phyloP scores from a whole-genome alignment of 35 echinoderm and acorn worm species.

The Eucidaris tribuloides region DNA sequence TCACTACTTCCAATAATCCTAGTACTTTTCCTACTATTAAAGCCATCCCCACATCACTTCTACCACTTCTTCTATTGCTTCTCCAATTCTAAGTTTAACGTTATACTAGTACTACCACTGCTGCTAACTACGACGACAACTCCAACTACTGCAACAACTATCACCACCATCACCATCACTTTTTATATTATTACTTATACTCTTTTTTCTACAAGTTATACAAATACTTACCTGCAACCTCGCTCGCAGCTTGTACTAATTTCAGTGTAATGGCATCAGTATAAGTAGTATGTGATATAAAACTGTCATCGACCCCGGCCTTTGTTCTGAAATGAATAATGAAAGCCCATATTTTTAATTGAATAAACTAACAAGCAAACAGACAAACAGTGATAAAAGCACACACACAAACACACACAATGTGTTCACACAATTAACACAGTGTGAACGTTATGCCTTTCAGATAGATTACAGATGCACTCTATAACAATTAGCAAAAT shows the following conservation, averaged over 20 bases:
- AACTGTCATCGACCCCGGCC: constrained; percentile 80
- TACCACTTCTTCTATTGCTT: not conserved
- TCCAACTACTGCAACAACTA: not conserved
- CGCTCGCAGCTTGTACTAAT: constrained; percentile 73
- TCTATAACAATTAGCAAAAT: no score
- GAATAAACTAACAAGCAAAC: no score
- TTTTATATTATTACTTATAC: not conserved
- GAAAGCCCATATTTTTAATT: no score
- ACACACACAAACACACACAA: no score
- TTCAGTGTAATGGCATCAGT: constrained; percentile 67
- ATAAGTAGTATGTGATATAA: constrained; percentile 78
- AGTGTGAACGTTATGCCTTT: no score
- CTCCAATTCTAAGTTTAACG: not conserved
- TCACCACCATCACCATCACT: not conserved
- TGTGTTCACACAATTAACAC: no score
- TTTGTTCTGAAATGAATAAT: constrained; percentile 39
- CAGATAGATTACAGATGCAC: no score
- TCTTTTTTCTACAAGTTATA: not conserved
- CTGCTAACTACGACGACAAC: not conserved
- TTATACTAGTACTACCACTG: not conserved
- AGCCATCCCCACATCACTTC: not conserved
- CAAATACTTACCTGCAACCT: constrained; percentile 65
- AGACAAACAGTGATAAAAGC: not conserved
- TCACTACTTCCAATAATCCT: no score
- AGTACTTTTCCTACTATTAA: no score